phyloP scores from a whole-genome alignment of 2,113 vertebrate genomes.

The Thermophis baileyi region DNA sequence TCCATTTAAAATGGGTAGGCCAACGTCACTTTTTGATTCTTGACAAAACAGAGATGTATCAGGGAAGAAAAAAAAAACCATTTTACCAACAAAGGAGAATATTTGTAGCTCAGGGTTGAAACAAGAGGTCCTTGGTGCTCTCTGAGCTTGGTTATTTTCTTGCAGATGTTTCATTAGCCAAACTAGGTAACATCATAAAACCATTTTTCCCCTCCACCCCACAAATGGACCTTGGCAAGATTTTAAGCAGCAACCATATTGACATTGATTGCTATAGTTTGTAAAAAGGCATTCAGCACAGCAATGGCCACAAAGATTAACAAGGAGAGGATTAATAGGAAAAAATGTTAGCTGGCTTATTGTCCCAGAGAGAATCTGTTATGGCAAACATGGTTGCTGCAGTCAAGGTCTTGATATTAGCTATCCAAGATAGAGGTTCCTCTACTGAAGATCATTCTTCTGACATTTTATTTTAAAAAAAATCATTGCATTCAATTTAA shows the following conservation, averaged over 20 bases:
- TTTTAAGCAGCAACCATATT: background rate
- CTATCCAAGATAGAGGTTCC: constrained; percentile 15
- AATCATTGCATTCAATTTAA: background rate
- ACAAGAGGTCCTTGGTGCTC: background rate
- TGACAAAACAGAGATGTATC: background rate
- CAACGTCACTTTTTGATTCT: background rate
- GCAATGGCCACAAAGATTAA: background rate
- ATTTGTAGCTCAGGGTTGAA: background rate
- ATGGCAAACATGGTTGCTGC: background rate
- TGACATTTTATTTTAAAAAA: background rate
- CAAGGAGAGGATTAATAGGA: background rate
- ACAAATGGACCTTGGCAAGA: background rate
- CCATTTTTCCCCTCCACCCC: background rate
- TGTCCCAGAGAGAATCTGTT: background rate
- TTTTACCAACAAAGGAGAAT: background rate
- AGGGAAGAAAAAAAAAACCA: background rate
- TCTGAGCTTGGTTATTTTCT: background rate
- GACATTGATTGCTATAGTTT: background rate
- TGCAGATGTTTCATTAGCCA: background rate
- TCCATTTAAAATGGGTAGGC: background rate
- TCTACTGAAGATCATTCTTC: background rate
- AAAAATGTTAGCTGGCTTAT: background rate
- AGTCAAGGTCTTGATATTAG: background rate
- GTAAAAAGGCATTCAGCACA: background rate
- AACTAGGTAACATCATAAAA: background rate